These are phyloP conservation scores for Pecten maximus DNA, from an alignment of 2,888 invertebrate species.

Conservation along the genomic window DNA sequence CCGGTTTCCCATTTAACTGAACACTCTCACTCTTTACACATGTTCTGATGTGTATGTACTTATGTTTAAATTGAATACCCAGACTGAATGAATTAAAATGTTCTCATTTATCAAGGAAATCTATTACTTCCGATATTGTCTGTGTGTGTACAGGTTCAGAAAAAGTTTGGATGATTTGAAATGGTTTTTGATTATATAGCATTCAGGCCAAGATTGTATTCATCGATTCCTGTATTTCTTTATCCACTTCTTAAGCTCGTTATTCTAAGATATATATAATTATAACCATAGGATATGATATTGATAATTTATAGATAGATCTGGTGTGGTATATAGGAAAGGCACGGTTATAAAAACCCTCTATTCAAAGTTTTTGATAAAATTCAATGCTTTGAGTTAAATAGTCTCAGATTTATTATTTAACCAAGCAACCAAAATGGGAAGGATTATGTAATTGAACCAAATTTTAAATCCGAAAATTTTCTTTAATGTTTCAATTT, in stretches of 20 bases:
- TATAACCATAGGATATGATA: background rate
- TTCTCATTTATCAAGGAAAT: background rate
- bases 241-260: background rate
- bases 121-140: background rate
- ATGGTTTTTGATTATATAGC: background rate
- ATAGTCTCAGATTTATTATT: too few relatives aligned
- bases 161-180: background rate
- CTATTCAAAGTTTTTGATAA: too few relatives aligned
- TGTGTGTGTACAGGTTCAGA: background rate
- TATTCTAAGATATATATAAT: background rate
- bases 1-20: background rate
- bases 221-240: background rate
- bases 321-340: background rate
- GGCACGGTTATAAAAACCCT: background rate
- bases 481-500: too few relatives aligned
- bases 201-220: background rate
- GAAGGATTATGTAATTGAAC: too few relatives aligned
- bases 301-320: background rate
- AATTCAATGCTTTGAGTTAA: too few relatives aligned
- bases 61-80: background rate
- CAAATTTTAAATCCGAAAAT: too few relatives aligned
- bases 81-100: background rate
- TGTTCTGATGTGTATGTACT: background rate
- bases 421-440: too few relatives aligned
- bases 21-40: background rate